Conservation (phyloP, 1,140 invertebrate species). For the Apis mellifera region DNA sequence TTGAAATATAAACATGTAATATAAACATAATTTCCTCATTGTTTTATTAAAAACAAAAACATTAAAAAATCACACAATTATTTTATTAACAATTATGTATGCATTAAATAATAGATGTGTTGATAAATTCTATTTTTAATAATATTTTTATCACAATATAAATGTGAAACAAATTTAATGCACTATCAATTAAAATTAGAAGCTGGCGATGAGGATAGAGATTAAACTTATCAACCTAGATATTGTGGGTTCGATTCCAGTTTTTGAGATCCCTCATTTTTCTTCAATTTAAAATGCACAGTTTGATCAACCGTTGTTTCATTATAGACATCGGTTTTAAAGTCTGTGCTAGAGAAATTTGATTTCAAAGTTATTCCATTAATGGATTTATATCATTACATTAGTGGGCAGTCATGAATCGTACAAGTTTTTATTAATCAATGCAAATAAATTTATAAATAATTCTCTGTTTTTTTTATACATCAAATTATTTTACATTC, state of each 20-base stretch:
- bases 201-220: background rate
- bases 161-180: too few relatives aligned
- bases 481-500: background rate
- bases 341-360: conserved; percentile 73
- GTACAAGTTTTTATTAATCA: conserved; percentile 54
- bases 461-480: background rate
- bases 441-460: background rate
- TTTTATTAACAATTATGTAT: too few relatives aligned
- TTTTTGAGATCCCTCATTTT: background rate
- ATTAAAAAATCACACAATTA: too few relatives aligned
- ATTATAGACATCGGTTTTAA: conserved; percentile 70
- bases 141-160: too few relatives aligned
- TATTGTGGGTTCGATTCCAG: background rate
- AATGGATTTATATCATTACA: conserved; percentile 6
- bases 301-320: conserved; percentile 74
- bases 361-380: conserved; percentile 74
- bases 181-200: too few relatives aligned
- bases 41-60: background rate
- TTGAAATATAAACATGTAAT: too few relatives aligned
- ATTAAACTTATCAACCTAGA: background rate
- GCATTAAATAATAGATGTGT: too few relatives aligned
- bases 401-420: conserved; percentile 69
- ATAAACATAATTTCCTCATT: too few relatives aligned
- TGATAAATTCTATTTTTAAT: too few relatives aligned
- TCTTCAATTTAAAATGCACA: conserved; percentile 61